These are phyloP conservation scores for Diplazon laetatorius DNA, from an alignment of 2,888 invertebrate genomes.

Conservation along the genomic window DNA sequence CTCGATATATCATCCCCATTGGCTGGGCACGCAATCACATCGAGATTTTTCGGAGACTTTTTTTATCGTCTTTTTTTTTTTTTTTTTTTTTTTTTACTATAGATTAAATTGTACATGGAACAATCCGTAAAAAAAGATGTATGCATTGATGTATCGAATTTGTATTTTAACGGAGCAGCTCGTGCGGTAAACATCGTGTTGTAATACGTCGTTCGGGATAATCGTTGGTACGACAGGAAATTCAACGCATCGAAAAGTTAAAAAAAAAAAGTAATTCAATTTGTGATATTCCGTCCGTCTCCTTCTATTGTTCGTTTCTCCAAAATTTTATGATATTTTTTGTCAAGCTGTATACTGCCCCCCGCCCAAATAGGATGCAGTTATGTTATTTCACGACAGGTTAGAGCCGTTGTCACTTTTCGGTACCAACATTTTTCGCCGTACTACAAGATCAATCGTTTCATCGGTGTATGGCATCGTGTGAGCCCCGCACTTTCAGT, in stretches of 20 bases:
- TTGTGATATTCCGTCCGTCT: neutral
- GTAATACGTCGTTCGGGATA: conserved; percentile 17
- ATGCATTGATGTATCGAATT: conserved; percentile 4
- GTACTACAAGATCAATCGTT: conserved; percentile 8
- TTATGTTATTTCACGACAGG: conserved; percentile 23
- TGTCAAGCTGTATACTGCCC: conserved; percentile 18
- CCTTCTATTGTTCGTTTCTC: neutral
- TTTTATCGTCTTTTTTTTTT: neutral
- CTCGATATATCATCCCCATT: neutral
- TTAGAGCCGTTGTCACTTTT: conserved; percentile 9
- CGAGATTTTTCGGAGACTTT: conserved; percentile 3
- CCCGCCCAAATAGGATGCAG: neutral
- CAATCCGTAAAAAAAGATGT: conserved; percentile 26
- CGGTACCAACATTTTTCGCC: conserved; percentile 10
- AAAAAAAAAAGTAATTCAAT: conserved; percentile 3
- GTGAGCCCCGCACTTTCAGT: conserved; percentile 24
- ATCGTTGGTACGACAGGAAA: conserved; percentile 29
- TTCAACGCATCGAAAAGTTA: conserved; percentile 36
- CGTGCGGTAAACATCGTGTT: conserved; percentile 46
- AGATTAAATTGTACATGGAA: conserved; percentile 13
- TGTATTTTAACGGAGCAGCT: neutral
- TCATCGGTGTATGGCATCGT: conserved; percentile 27
- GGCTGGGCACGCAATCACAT: neutral
- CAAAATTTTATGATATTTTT: conserved; percentile 2
- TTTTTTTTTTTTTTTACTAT: conserved; percentile 11